Evolutionary conservation across 64 coral and sea anemone genomes (phyloP).

Genomic region (Montipora capricornis): DNA sequence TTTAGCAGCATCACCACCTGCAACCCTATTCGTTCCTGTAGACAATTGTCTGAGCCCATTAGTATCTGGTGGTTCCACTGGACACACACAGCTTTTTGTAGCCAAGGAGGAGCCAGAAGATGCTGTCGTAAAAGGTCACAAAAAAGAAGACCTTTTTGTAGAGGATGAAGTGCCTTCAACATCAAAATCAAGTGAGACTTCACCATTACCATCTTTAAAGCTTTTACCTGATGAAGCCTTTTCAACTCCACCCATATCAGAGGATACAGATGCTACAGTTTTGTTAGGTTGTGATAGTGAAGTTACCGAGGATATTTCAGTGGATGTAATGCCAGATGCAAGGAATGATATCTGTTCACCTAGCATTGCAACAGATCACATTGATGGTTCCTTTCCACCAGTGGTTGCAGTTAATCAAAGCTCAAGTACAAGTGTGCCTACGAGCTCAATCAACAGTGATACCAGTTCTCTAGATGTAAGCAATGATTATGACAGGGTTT

Average conservation of each 20-base stretch:
- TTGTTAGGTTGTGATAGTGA: neutral
- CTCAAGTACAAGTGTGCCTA: neutral
- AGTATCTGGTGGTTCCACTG: neutral
- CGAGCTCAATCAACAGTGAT: neutral
- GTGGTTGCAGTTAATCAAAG: neutral
- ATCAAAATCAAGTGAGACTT: neutral
- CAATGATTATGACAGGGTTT: neutral
- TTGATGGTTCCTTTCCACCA: neutral
- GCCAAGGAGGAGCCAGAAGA: slow-evolving; percentile 1
- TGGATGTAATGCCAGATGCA: neutral
- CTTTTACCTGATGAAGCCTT: neutral
- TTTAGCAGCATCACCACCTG: neutral
- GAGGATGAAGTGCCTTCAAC: neutral
- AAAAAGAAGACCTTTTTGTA: neutral
- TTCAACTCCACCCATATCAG: neutral
- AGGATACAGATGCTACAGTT: neutral
- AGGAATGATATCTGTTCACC: neutral
- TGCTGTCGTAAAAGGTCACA: neutral
- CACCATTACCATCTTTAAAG: neutral
- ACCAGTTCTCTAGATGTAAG: neutral
- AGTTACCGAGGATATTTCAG: neutral
- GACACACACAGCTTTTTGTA: neutral
- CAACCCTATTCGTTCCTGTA: neutral
- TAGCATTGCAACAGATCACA: neutral
- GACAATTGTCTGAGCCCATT: neutral